Evolutionary conservation across 2,888 invertebrate species (phyloP).

Genomic region (Lutraria lutraria): DNA sequence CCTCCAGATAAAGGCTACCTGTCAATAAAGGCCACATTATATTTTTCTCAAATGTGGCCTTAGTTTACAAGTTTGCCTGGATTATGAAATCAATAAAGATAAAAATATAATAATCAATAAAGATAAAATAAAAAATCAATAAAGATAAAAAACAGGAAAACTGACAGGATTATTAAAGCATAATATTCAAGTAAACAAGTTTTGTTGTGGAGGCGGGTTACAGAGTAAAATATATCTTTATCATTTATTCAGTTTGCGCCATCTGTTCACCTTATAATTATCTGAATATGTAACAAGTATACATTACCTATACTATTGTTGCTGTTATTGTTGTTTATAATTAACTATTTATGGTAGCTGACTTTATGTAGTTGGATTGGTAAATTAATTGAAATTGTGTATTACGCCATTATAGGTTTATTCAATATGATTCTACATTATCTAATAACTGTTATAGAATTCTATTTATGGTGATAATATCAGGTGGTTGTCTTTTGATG

Average conservation of each 20-base stretch:
- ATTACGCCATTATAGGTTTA: neutral
- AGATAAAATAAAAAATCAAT: no score
- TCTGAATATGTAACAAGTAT: neutral
- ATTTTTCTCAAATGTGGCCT: no score
- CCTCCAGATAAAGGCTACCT: no score
- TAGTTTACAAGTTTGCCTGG: no score
- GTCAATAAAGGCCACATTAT: no score
- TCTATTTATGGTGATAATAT: neutral
- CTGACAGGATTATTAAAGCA: no score
- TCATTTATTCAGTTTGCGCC: neutral
- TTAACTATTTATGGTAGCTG: neutral
- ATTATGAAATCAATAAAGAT: no score
- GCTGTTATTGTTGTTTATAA: neutral
- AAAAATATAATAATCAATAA: no score
- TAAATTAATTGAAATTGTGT: neutral
- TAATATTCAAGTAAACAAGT: no score
- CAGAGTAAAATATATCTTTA: neutral
- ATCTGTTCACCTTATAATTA: neutral
- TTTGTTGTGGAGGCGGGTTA: no score
- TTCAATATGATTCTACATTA: neutral
- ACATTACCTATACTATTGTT: neutral
- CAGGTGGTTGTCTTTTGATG: no score
- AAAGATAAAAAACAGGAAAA: no score
- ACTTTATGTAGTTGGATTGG: neutral
- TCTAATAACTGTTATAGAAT: neutral